phyloP scores from a whole-genome alignment of 2,888 invertebrate genomes.

The Psococerastis gibbosa region DNA sequence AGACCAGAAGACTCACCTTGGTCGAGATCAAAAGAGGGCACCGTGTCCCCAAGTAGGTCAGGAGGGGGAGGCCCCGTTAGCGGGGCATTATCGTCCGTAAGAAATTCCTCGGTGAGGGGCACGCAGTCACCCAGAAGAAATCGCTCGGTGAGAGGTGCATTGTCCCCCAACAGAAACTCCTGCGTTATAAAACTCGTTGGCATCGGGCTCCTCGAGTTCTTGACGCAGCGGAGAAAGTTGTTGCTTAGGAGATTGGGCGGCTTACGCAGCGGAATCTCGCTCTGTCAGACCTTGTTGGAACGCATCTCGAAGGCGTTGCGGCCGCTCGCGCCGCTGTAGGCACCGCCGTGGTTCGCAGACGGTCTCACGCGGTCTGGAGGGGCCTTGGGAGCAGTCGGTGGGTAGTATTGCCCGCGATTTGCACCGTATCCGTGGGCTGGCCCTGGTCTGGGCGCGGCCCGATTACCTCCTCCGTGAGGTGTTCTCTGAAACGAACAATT shows the following conservation, averaged over 20 bases:
- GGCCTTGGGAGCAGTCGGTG: slow-evolving; percentile 37
- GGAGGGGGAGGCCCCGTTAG: too few relatives aligned
- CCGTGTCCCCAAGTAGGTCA: too few relatives aligned
- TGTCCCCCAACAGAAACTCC: slow-evolving; percentile 1
- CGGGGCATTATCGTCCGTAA: too few relatives aligned
- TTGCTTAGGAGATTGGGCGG: slow-evolving; percentile 5
- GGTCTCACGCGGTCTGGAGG: slow-evolving; percentile 27
- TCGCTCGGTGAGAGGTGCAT: neutral
- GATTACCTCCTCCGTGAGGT: slow-evolving; percentile 29
- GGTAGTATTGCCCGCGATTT: slow-evolving; percentile 51
- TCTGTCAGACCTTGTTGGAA: slow-evolving; percentile 33
- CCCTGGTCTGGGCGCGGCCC: slow-evolving; percentile 27
- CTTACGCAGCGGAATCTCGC: neutral
- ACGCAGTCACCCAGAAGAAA: too few relatives aligned
- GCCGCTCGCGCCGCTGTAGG: slow-evolving; percentile 45
- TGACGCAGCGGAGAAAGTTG: slow-evolving; percentile 4
- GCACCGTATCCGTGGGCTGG: slow-evolving; percentile 51
- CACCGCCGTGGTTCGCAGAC: slow-evolving; percentile 48
- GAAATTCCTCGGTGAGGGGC: too few relatives aligned
- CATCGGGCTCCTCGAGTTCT: neutral
- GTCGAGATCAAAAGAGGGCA: neutral
- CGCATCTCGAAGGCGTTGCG: slow-evolving; percentile 53
- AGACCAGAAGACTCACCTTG: neutral
- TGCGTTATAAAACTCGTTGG: slow-evolving; percentile 6
- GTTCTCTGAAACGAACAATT: too few relatives aligned